Percentiles rank a stretch among this genome's conserved stretches.
phyloP scores from a whole-genome alignment of 2,888 invertebrate genomes.

The Graphium colonna region DNA sequence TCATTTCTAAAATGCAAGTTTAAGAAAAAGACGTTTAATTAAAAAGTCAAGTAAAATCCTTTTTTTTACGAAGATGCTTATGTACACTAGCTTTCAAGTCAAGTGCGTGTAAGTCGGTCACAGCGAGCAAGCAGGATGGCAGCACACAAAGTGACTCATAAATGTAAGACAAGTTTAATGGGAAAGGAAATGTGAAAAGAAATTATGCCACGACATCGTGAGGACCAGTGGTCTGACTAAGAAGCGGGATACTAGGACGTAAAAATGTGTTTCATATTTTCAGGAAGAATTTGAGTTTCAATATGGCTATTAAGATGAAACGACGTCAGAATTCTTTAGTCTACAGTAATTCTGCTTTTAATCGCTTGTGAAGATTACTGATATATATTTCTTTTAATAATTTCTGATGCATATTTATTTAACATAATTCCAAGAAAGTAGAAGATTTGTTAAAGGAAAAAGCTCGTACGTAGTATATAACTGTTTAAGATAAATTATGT shows the following conservation, averaged over 20 bases:
- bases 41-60: conserved; percentile 17
- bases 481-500: no score
- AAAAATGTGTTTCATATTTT: no score
- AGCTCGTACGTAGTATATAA: no score
- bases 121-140: conserved; percentile 6
- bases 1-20: background rate
- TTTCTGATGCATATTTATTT: no score
- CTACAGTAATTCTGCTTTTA: no score
- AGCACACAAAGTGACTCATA: background rate
- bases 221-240: background rate
- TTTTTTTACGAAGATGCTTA: conserved; percentile 13
- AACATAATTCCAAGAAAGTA: no score
- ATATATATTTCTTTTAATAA: no score
- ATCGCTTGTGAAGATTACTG: no score
- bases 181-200: conserved; percentile 3
- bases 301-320: no score
- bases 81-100: conserved; percentile 16
- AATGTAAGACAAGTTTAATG: conserved; percentile 7
- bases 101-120: conserved; percentile 19
- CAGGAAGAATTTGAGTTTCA: no score
- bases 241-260: background rate
- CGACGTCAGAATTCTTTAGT: no score
- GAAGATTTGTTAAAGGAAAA: no score
- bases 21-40: conserved; percentile 14
- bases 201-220: background rate